Base-by-base conservation (phyloP, 2,797 vertebrate genomes). In the Hippocampus kuda region DNA sequence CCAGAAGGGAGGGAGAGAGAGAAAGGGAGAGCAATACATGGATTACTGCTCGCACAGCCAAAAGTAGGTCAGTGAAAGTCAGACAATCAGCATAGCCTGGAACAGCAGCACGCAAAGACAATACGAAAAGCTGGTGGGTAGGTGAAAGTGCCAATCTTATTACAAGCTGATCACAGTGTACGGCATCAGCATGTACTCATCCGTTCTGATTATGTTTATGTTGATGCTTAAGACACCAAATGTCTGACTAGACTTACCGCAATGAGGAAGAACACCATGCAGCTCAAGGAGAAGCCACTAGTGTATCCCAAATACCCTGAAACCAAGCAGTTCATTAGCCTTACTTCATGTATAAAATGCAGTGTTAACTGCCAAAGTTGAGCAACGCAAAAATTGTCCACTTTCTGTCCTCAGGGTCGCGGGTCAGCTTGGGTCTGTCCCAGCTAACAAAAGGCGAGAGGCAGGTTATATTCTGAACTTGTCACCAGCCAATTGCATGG, bases 201-300 rank as follows among this genome's bases (percentile, higher is more conserved):
- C n/a, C 1, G 4, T 64, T 64, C 6, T 44, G 62, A 64, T n/a
- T 7, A 61, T 22, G 30, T 61, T 61, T 10, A 61, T 34, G 59
- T 38, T 34, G 34, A 61, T 34, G 15, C 16, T 20, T 61, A 61
- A 34, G 27, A 15, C 12, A 18, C 56, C 5, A 61, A 59, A 63
- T 63, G 11, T 24, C 22, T 24, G 41, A 42, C 7, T 11, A 18
- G 24, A 91, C 95, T 89, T 90, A 99, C 97, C 75, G 94, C 85
- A 70, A 95, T 88, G 64, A 98, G 91, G 88, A 98, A 99, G 91
- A 99, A 99, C 71, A 93, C 92, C 97, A 99, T 99, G 82, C 97
- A 99, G 90, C 92, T 94, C 78, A 99, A 92, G n/a, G 97, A 99
- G 89, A 99, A 98, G 53, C 96, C 96, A 0, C 97, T 99, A 85